Percentiles rank a stretch among this genome's conserved stretches.
Conservation (phyloP, 2,888 invertebrate genomes). For the Zaprionus obscuricornis region DNA sequence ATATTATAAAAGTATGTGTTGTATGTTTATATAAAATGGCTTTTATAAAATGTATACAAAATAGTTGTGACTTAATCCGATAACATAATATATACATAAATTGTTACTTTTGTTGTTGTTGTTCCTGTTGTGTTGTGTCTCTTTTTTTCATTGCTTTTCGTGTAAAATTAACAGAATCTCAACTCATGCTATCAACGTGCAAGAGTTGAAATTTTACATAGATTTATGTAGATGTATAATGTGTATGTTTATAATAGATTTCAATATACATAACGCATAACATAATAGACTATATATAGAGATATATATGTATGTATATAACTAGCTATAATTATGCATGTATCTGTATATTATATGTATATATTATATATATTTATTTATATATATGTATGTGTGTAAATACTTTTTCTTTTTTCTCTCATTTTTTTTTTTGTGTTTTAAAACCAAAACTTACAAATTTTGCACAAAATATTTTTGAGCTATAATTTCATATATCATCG, state of each 20-base stretch:
- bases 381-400: conserved; percentile 13
- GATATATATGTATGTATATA: background rate
- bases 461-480: conserved; percentile 23
- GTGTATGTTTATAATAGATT: conserved; percentile 9
- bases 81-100: conserved; percentile 50
- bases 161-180: conserved; percentile 10
- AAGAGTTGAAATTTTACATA: conserved; percentile 2
- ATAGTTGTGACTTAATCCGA: conserved; percentile 49
- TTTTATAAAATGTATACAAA: conserved; percentile 55
- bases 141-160: no score
- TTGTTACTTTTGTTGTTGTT: no score
- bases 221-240: no score
- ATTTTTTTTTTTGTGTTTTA: conserved; percentile 9
- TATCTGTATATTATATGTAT: no score
- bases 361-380: background rate
- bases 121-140: no score
- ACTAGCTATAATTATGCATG: background rate
- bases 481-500: no score
- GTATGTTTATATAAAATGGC: conserved; percentile 50
- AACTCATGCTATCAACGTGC: conserved; percentile 9
- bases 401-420: conserved; percentile 36
- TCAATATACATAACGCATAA: conserved; percentile 14
- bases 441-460: no score
- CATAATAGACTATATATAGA: background rate
- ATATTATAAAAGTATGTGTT: conserved; percentile 8